These are phyloP conservation scores for Xiphophorus couchianus DNA, from an alignment of 2,113 vertebrate genomes.

Conservation along the genomic window DNA sequence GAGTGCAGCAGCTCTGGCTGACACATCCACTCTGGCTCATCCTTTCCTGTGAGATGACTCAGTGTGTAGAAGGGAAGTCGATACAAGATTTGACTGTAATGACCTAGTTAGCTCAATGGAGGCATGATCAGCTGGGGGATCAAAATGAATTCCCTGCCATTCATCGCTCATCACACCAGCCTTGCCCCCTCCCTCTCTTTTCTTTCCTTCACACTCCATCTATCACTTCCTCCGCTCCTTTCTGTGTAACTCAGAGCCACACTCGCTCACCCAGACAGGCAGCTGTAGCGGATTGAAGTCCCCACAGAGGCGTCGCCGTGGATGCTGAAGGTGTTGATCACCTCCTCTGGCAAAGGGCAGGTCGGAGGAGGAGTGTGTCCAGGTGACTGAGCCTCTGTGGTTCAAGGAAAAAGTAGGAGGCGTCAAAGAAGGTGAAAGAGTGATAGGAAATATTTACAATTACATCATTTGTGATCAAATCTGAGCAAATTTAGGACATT, in stretches of 20 bases:
- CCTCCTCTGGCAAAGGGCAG: constrained; percentile 73
- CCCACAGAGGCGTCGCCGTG: constrained; percentile 68
- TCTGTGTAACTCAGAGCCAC: constrained; percentile 47
- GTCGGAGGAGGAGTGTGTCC: constrained; percentile 25
- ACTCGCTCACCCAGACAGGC: constrained; percentile 81
- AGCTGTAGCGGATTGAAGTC: constrained; percentile 76
- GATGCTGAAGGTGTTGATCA: constrained; percentile 69
- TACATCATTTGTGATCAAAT: neutral
- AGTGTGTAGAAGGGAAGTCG: constrained; percentile 63
- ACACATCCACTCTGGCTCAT: constrained; percentile 66
- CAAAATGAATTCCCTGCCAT: constrained; percentile 64
- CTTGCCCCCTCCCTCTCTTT: constrained; percentile 19
- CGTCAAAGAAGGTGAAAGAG: neutral
- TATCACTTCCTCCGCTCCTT: constrained; percentile 61
- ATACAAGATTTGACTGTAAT: constrained; percentile 69
- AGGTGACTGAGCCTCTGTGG: constrained; percentile 30
- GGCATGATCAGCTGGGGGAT: constrained; percentile 59
- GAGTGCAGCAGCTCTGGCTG: constrained; percentile 48
- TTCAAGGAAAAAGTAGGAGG: constrained; percentile 9
- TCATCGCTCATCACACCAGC: constrained; percentile 54
- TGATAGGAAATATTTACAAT: too few species aligned
- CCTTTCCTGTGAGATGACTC: constrained; percentile 67
- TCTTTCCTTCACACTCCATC: constrained; percentile 58
- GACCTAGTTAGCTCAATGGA: constrained; percentile 67
- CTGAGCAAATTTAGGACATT: neutral